phyloP scores from a whole-genome alignment of 2,888 invertebrate genomes.

The Tetranychus truncatus region DNA sequence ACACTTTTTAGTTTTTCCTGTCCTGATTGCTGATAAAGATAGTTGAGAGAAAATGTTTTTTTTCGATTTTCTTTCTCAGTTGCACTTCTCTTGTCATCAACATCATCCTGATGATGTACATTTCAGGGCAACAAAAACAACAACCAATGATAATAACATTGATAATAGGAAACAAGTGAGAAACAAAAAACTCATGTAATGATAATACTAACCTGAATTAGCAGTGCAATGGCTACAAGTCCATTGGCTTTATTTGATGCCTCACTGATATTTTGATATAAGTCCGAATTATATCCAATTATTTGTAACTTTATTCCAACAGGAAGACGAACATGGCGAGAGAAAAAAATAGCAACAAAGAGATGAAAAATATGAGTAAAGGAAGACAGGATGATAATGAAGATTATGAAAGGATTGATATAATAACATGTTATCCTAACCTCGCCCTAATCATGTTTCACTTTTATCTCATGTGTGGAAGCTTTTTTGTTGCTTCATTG shows the following conservation, averaged over 20 bases:
- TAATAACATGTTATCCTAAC: neutral
- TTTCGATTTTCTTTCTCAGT: too few relatives aligned
- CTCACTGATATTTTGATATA: constrained; percentile 87
- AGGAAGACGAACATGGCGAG: constrained; percentile 17
- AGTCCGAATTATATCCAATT: constrained; percentile 91
- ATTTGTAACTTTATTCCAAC: constrained; percentile 70
- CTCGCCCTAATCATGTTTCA: neutral
- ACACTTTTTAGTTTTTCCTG: too few relatives aligned
- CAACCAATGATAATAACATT: too few relatives aligned
- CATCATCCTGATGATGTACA: too few relatives aligned
- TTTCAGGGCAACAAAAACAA: too few relatives aligned
- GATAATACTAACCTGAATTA: constrained; percentile 59
- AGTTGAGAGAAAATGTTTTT: too few relatives aligned
- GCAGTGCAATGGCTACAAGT: constrained; percentile 76
- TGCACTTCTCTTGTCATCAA: too few relatives aligned
- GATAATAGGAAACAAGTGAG: constrained; percentile 1
- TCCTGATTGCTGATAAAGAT: too few relatives aligned
- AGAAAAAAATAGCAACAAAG: neutral
- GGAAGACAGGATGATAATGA: neutral
- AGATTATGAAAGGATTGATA: neutral
- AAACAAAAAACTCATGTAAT: constrained; percentile 9
- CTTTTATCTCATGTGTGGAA: too few relatives aligned
- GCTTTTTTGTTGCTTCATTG: too few relatives aligned
- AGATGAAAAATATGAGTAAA: constrained; percentile 1
- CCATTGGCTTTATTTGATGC: constrained; percentile 77